Conservation (phyloP, 2,888 invertebrate species). For the Eupithecia insigniata region DNA sequence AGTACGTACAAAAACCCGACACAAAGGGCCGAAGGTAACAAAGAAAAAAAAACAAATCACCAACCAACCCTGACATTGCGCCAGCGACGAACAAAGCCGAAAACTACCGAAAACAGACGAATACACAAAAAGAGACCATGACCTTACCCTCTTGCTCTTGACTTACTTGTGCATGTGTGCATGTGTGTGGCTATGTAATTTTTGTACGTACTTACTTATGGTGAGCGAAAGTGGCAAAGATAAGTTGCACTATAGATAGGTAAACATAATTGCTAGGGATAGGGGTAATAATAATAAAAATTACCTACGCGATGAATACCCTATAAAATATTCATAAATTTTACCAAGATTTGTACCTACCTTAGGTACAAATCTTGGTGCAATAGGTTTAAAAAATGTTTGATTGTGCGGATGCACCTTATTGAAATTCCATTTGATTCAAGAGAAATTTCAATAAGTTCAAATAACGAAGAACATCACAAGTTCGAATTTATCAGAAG, state of each 20-base stretch:
- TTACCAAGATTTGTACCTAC: too few species aligned
- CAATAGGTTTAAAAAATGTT: too few species aligned
- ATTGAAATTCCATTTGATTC: too few species aligned
- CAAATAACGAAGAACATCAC: not conserved
- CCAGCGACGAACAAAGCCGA: constrained; percentile 63
- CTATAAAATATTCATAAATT: too few species aligned
- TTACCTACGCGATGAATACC: too few species aligned
- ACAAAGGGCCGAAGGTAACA: constrained; percentile 43
- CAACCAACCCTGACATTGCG: constrained; percentile 63
- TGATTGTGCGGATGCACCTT: too few species aligned
- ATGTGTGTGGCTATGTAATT: constrained; percentile 75
- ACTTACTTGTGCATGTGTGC: constrained; percentile 56
- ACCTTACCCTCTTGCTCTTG: constrained; percentile 75
- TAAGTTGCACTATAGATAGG: constrained; percentile 29
- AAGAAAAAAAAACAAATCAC: constrained; percentile 53
- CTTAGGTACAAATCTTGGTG: not conserved
- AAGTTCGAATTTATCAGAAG: too few species aligned
- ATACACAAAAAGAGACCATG: constrained; percentile 63
- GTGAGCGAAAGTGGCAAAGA: constrained; percentile 53
- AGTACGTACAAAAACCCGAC: constrained; percentile 25
- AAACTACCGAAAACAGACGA: constrained; percentile 49
- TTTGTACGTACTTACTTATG: constrained; percentile 68
- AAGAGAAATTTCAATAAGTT: too few species aligned
- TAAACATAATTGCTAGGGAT: too few species aligned
- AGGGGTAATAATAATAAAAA: too few species aligned